Conservation (phyloP, 1,140 invertebrate genomes). For the Panagrolaimus sp. region DNA sequence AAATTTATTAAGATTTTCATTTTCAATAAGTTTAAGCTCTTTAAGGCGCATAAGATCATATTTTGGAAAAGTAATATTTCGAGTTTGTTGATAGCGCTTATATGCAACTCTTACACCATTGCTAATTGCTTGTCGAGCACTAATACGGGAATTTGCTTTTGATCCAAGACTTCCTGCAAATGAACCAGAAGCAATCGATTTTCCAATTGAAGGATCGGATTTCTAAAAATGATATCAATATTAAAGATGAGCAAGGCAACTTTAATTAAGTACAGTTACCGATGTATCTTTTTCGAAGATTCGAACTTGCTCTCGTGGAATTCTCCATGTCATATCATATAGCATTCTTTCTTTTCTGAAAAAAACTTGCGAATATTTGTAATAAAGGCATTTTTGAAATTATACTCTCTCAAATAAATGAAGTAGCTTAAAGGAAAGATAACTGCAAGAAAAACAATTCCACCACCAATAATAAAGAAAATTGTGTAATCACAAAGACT, state of each 20-base stretch:
- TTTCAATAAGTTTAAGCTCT: constrained; percentile 55
- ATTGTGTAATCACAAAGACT: constrained; percentile 52
- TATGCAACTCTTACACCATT: constrained; percentile 52
- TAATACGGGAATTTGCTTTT: constrained; percentile 40
- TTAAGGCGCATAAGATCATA: constrained; percentile 47
- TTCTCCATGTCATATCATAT: constrained; percentile 58
- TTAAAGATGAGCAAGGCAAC: background rate
- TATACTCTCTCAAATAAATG: constrained; percentile 55
- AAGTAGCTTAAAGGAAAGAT: constrained; percentile 50
- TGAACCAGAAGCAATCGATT: constrained; percentile 37
- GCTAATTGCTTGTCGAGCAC: constrained; percentile 43
- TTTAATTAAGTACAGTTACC: constrained; percentile 9
- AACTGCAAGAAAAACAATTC: constrained; percentile 41
- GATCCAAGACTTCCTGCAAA: constrained; percentile 33
- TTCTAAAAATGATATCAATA: constrained; percentile 43
- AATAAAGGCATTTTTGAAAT: no score
- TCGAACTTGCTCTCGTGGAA: constrained; percentile 50
- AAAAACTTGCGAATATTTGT: background rate
- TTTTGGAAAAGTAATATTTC: constrained; percentile 56
- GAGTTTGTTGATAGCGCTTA: constrained; percentile 48
- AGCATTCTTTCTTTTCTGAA: constrained; percentile 55
- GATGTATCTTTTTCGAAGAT: constrained; percentile 34
- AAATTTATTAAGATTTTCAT: constrained; percentile 58
- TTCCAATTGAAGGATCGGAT: constrained; percentile 39
- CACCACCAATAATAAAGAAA: constrained; percentile 41